Evolutionary conservation across 2,888 invertebrate species (phyloP).

Genomic region (Drosophila fungiperda): DNA sequence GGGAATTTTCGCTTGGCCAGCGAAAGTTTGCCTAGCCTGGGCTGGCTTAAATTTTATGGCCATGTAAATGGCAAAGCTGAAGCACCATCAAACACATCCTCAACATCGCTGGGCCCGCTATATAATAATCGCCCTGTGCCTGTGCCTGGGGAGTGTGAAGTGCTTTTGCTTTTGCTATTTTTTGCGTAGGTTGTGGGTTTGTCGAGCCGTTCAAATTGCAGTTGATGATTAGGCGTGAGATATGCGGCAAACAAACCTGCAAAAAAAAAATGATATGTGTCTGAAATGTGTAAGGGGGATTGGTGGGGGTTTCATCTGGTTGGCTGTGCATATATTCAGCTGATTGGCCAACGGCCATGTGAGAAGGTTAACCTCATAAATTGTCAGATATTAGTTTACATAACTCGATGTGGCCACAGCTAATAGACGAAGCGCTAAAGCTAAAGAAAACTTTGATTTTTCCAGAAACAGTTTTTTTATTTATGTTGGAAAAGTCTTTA

Average conservation of each 20-base stretch:
- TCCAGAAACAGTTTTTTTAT: neutral
- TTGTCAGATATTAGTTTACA: neutral
- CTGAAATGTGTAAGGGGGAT: constrained; percentile 9
- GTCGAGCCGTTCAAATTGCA: constrained; percentile 48
- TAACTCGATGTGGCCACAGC: neutral
- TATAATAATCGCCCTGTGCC: constrained; percentile 52
- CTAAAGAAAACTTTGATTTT: neutral
- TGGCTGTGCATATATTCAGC: neutral
- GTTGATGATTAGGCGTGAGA: constrained; percentile 64
- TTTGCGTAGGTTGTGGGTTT: constrained; percentile 32
- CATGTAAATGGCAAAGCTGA: constrained; percentile 65
- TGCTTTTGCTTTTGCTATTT: constrained; percentile 31
- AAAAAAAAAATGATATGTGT: neutral
- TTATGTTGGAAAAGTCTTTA: neutral
- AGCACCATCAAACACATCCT: constrained; percentile 22
- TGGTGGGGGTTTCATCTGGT: neutral
- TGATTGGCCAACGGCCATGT: constrained; percentile 16
- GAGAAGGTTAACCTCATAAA: neutral
- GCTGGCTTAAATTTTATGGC: constrained; percentile 65
- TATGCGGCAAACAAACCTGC: constrained; percentile 30
- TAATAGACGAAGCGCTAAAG: neutral
- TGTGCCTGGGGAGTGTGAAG: constrained; percentile 36
- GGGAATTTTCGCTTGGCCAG: constrained; percentile 64
- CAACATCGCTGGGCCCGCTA: constrained; percentile 14
- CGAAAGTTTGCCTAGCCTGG: constrained; percentile 50